Evolutionary conservation across 2,797 vertebrate genomes (phyloP), one percentile per base, ranked within the genome.

Genomic region (Ibycter americanus): DNA sequence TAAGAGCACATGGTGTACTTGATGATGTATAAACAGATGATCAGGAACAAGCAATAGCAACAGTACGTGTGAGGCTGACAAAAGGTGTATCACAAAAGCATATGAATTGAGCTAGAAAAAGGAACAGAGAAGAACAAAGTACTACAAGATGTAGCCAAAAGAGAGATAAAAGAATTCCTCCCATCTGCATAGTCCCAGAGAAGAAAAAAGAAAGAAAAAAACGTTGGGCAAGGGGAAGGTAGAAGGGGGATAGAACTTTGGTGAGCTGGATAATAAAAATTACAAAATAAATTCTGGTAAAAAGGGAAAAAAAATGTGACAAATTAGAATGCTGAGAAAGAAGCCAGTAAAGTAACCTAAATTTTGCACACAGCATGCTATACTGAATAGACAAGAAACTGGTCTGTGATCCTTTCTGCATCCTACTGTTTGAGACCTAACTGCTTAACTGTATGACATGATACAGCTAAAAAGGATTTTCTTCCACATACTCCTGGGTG

Each of bases 21-120:
- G 77, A 62, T 93, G 91, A 77, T 87, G 85, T 83, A 66, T 47
- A 94, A 96, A 83, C 56, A 93, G 81, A 87, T 96, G 67, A 96
- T 91, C 63, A 62, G 68, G 77, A 95, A 63, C 59, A 91, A 87
- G 87, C 63, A 93, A 85, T 29, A 94, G n/a, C 68, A 93, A 72
- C 55, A 65, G 55, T 67, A 76, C 2, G 0, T 76, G 72, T 94
- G 79, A 94, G 59, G 70, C 67, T 87, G 90, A 95, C 93, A 96
- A 96, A 97, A 86, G 52, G 63, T 93, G n/a, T 54, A 89, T 85
- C 87, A 92, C 63, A 81, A 91, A 91, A 80, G 65, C 86, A 58
- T 77, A 78, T 44, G 66, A 89, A 90, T 63, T 89, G 88, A 90
- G 15, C 16, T 76, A 71, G 31, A 42, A 74, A 87, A 79, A 93